Evolutionary conservation across 2,113 vertebrate species (phyloP).

Genomic region (Rousettus leschenaultii): DNA sequence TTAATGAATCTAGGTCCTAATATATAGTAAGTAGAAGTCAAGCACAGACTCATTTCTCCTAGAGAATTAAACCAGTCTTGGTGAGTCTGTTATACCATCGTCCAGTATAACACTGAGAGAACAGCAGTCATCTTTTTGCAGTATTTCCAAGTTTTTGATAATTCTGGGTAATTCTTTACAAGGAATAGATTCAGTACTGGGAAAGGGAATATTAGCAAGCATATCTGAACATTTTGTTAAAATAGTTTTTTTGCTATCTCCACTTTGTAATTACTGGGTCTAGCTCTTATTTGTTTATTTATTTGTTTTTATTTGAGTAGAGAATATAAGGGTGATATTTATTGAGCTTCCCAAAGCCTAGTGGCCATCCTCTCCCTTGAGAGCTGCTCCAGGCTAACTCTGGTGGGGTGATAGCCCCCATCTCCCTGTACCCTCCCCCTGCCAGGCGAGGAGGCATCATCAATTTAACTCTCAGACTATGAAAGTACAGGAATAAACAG

Average conservation of each 20-base stretch:
- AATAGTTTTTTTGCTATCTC: background rate
- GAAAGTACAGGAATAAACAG: conserved; percentile 24
- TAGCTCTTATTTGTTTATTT: background rate
- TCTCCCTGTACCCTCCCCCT: background rate
- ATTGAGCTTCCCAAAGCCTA: too few relatives aligned
- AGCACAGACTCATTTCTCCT: background rate
- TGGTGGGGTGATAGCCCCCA: background rate
- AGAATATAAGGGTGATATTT: background rate
- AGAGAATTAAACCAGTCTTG: background rate
- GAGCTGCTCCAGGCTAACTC: background rate
- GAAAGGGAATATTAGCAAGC: background rate
- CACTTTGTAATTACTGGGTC: background rate
- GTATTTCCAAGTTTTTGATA: background rate
- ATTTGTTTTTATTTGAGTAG: background rate
- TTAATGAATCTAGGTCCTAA: background rate
- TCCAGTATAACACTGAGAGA: background rate
- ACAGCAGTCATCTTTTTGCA: background rate
- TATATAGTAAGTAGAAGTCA: background rate
- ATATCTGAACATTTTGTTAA: background rate
- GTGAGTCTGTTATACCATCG: background rate
- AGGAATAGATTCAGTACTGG: background rate
- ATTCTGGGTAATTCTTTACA: background rate
- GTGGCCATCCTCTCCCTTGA: accelerated
- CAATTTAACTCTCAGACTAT: background rate
- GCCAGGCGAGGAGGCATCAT: background rate